These are phyloP conservation scores for Chaetodon auriga DNA, from an alignment of 2,113 vertebrate species.

Conservation along the genomic window DNA sequence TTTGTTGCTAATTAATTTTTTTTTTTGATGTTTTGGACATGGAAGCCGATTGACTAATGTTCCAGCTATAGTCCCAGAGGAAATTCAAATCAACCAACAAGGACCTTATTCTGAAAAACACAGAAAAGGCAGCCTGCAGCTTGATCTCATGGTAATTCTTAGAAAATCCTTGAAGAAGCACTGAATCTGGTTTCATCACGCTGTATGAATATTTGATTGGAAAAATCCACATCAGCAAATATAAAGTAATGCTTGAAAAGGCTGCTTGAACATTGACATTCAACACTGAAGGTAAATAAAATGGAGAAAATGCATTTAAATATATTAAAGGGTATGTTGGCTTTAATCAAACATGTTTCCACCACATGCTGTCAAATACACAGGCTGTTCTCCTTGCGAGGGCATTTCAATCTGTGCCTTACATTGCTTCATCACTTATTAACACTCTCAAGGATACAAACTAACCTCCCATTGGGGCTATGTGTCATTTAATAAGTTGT, in stretches of 20 bases:
- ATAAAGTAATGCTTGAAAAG: not conserved
- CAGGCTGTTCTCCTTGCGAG: not conserved
- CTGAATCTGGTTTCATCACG: conserved; percentile 19
- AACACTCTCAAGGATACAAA: conserved; percentile 16
- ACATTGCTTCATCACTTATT: conserved; percentile 15
- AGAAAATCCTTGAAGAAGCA: conserved; percentile 28
- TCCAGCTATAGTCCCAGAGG: conserved; percentile 29
- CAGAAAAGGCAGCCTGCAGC: conserved; percentile 12
- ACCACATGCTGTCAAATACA: conserved; percentile 5
- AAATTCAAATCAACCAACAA: conserved; percentile 46
- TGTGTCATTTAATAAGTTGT: not conserved
- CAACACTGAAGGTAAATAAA: not conserved
- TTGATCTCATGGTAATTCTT: conserved; percentile 23
- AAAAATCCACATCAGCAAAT: conserved; percentile 26
- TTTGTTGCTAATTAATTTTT: conserved; percentile 44
- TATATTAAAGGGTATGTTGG: not conserved
- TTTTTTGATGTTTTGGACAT: conserved; percentile 39
- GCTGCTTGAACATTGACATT: not conserved
- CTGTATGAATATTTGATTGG: conserved; percentile 27
- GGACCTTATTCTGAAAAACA: conserved; percentile 26
- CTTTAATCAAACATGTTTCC: conserved; percentile 26
- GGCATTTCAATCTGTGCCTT: conserved; percentile 1
- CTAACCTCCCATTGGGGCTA: not conserved
- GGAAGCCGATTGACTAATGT: conserved; percentile 38
- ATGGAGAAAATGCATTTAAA: not conserved